phyloP scores from a whole-genome alignment of 1,140 invertebrate genomes.

The Gonatopus flavifemur region DNA sequence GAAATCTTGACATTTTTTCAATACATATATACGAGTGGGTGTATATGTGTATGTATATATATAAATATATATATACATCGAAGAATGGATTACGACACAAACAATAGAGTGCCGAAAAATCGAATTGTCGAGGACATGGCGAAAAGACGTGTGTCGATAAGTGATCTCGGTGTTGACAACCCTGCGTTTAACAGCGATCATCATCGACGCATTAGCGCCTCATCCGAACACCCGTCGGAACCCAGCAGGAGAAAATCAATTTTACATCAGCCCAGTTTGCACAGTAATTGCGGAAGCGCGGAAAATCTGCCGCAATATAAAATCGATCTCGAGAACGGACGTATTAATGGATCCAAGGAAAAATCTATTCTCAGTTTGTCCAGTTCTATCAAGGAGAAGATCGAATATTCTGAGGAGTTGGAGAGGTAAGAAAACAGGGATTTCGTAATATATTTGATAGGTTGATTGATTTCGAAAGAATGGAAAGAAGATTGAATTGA shows the following conservation, averaged over 20 bases:
- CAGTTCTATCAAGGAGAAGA: conserved; percentile 55
- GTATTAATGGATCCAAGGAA: conserved; percentile 46
- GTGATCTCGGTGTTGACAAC: conserved; percentile 51
- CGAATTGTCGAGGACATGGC: conserved; percentile 36
- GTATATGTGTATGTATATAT: no score
- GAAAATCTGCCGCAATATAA: conserved; percentile 53
- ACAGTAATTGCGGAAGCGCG: conserved; percentile 38
- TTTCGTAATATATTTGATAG: no score
- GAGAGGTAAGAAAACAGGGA: conserved; percentile 41
- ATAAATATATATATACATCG: conserved; percentile 30
- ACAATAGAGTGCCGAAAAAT: no score
- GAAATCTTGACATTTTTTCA: no score
- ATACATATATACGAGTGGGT: no score
- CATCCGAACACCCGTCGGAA: conserved; percentile 48
- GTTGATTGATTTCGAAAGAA: no score
- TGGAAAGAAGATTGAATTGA: no score
- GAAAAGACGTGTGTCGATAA: conserved; percentile 52
- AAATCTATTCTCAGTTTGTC: conserved; percentile 53
- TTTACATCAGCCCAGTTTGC: conserved; percentile 39
- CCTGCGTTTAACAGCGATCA: conserved; percentile 52
- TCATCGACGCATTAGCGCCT: conserved; percentile 45
- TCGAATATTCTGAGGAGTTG: conserved; percentile 54
- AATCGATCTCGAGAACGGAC: conserved; percentile 50
- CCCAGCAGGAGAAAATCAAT: conserved; percentile 48
- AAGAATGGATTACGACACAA: no score